Conservation (phyloP, 1,140 invertebrate genomes). For the Cyclargus thomasi region DNA sequence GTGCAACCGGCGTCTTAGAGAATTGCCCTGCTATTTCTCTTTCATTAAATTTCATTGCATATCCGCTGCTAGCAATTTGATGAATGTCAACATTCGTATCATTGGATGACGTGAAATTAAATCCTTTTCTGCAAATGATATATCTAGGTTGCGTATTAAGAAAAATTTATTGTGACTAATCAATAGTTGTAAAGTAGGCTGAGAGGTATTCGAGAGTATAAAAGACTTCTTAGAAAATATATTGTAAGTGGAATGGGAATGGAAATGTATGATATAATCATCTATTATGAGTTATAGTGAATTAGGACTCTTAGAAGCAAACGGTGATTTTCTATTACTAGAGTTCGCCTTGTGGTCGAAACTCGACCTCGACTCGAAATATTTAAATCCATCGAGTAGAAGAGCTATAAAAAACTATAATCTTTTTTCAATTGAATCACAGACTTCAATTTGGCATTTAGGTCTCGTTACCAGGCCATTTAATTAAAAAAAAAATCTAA, state of each 20-base stretch:
- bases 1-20: too few relatives aligned
- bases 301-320: too few relatives aligned
- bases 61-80: not conserved
- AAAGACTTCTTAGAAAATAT: not conserved
- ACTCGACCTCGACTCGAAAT: too few relatives aligned
- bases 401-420: too few relatives aligned
- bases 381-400: too few relatives aligned
- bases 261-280: not conserved
- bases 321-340: too few relatives aligned
- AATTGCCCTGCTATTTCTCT: slow-evolving; percentile 23
- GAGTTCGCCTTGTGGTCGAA: too few relatives aligned
- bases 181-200: not conserved
- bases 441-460: too few relatives aligned
- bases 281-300: too few relatives aligned
- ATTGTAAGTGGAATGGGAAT: not conserved
- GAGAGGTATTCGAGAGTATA: not conserved
- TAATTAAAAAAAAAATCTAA: too few relatives aligned
- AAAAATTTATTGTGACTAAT: not conserved
- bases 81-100: not conserved
- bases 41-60: slow-evolving; percentile 12
- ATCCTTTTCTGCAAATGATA: not conserved
- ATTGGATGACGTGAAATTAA: not conserved
- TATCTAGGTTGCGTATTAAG: not conserved
- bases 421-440: too few relatives aligned
- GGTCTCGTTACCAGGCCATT: too few relatives aligned